Evolutionary conservation across 1,140 invertebrate genomes (phyloP).

Genomic region (Achroia grisella): DNA sequence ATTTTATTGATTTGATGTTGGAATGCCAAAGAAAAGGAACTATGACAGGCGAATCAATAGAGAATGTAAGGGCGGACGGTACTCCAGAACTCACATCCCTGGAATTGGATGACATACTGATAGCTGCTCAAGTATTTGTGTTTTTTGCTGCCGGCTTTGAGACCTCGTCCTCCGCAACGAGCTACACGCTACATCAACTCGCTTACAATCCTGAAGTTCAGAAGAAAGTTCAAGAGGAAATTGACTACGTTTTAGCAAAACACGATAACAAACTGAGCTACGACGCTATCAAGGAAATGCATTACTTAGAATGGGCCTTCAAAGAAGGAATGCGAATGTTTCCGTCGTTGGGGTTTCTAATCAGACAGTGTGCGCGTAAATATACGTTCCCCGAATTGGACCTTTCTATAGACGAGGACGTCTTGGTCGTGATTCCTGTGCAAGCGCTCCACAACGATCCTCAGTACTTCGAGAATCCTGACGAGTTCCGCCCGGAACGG

Average conservation of each 20-base stretch:
- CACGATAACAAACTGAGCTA: conserved; percentile 55
- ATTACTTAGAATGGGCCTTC: conserved; percentile 56
- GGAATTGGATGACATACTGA: conserved; percentile 33
- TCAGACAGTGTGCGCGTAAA: conserved; percentile 45
- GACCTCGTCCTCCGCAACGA: conserved; percentile 75
- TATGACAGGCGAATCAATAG: conserved; percentile 45
- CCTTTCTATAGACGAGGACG: conserved; percentile 50
- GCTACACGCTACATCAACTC: conserved; percentile 73
- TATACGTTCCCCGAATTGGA: conserved; percentile 63
- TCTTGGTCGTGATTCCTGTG: conserved; percentile 47
- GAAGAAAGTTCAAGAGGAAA: conserved; percentile 73
- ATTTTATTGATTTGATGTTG: conserved; percentile 75
- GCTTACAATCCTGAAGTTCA: conserved; percentile 75
- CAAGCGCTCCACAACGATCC: conserved; percentile 74
- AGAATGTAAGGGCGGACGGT: conserved; percentile 54
- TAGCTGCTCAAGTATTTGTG: conserved; percentile 73
- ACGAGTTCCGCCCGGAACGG: conserved; percentile 74
- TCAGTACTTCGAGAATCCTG: conserved; percentile 70
- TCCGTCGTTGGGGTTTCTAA: conserved; percentile 60
- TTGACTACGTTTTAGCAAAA: conserved; percentile 64
- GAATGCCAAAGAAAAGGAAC: conserved; percentile 63
- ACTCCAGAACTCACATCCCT: conserved; percentile 23
- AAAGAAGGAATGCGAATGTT: conserved; percentile 70
- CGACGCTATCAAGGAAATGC: conserved; percentile 65
- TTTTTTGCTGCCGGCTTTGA: conserved; percentile 77